Evolutionary conservation across 2,888 invertebrate genomes (phyloP).

Genomic region (Rotaria macrura): DNA sequence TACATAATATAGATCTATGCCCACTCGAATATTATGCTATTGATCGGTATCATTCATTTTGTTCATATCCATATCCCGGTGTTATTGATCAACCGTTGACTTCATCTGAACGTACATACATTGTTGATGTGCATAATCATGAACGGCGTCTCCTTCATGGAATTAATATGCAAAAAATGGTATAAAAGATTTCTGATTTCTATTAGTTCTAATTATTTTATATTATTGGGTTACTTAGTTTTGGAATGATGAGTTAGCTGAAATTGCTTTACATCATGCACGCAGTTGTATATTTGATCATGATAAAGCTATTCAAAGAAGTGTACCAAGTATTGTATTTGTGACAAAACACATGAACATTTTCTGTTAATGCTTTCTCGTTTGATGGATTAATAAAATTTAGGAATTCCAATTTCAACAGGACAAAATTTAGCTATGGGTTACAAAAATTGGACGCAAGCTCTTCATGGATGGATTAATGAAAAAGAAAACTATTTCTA

Average conservation of each 20-base stretch:
- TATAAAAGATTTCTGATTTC: background rate
- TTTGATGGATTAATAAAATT: background rate
- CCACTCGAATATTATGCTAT: background rate
- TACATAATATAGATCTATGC: background rate
- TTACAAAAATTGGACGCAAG: background rate
- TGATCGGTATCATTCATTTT: background rate
- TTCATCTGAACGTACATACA: background rate
- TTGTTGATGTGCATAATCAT: background rate
- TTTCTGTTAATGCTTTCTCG: background rate
- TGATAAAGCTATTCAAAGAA: background rate
- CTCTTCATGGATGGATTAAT: background rate
- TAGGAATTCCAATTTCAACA: background rate
- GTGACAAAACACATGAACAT: background rate
- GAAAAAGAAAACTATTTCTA: background rate
- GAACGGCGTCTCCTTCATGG: background rate
- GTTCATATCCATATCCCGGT: background rate
- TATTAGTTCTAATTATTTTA: background rate
- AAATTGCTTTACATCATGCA: background rate
- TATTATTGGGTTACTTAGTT: background rate
- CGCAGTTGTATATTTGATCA: background rate
- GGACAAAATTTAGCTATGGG: constrained; percentile 4
- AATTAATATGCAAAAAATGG: background rate
- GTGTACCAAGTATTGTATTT: background rate
- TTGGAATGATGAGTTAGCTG: background rate
- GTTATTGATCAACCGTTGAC: background rate